These are phyloP conservation scores for Callyntrura guangdongensis DNA, from an alignment of 2,888 invertebrate species.

Conservation along the genomic window DNA sequence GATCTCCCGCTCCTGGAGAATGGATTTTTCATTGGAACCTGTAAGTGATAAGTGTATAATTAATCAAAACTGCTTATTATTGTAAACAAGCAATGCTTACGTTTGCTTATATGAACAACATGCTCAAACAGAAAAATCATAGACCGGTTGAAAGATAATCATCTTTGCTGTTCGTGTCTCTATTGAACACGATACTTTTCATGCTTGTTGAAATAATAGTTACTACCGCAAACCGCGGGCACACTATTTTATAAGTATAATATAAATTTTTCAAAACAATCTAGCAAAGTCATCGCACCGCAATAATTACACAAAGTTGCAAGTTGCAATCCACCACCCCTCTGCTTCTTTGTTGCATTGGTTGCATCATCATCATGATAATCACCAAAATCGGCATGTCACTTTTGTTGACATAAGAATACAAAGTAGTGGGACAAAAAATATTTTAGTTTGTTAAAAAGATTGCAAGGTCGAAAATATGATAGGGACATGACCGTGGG, in stretches of 20 bases:
- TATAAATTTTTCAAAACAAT: neutral
- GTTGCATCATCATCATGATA: constrained; percentile 11
- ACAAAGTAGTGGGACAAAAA: neutral
- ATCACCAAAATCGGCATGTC: neutral
- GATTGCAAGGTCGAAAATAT: constrained; percentile 50
- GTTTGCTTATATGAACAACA: no score
- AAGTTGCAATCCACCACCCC: neutral
- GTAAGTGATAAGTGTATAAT: constrained; percentile 63
- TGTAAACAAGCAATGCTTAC: neutral
- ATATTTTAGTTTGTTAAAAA: constrained; percentile 48
- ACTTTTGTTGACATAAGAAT: neutral
- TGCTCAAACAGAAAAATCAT: no score
- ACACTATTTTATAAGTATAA: neutral
- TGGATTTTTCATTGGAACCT: constrained; percentile 83
- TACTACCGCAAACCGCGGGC: neutral
- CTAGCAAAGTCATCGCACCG: neutral
- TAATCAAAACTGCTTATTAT: neutral
- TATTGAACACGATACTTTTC: neutral
- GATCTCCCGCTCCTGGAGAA: constrained; percentile 81
- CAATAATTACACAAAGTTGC: neutral
- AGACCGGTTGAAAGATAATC: no score
- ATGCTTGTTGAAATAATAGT: constrained; percentile 3
- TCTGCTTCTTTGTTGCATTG: neutral
- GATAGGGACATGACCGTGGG: constrained; percentile 66
- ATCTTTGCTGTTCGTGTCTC: neutral